Percentiles rank a stretch among this genome's conserved stretches.
Conservation (phyloP, 2,113 vertebrate species). For the Falco punctatus region DNA sequence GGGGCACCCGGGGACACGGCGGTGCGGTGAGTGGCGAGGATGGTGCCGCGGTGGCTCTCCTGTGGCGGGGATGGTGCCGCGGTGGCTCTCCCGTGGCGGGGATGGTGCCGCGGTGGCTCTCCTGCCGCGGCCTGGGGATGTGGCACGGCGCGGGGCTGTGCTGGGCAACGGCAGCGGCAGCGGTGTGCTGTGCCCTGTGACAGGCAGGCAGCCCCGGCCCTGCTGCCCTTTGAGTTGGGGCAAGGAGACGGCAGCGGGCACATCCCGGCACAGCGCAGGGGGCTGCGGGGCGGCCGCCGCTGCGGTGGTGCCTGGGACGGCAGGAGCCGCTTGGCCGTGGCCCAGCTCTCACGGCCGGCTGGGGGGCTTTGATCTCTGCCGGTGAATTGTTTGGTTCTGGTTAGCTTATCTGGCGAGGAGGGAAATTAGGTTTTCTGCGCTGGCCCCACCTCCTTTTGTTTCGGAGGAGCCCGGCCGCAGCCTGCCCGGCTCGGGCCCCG, state of each 20-base stretch:
- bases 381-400: slow-evolving; percentile 51
- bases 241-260: background rate
- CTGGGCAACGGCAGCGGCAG: fast-evolving
- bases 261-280: background rate
- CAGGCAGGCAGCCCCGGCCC: background rate
- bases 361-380: slow-evolving; percentile 56
- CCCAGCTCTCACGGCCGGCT: background rate
- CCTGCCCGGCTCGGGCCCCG: background rate
- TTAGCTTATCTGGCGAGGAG: slow-evolving; percentile 45
- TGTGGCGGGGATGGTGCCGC: fast-evolving
- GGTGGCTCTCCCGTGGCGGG: background rate
- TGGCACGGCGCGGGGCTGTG: background rate
- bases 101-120: too few species aligned
- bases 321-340: slow-evolving; percentile 1
- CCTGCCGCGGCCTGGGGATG: fast-evolving
- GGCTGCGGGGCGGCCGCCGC: background rate
- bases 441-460: slow-evolving; percentile 65
- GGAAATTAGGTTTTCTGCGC: slow-evolving; percentile 39
- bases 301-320: background rate
- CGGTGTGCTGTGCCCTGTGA: fast-evolving
- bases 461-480: slow-evolving; percentile 37
- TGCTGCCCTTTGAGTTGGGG: background rate
- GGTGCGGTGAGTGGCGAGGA: background rate
- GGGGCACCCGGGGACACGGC: fast-evolving
- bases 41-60: fast-evolving